These are phyloP conservation scores for Dipodomys merriami DNA, from an alignment of 2,113 vertebrate genomes.

Conservation along the genomic window DNA sequence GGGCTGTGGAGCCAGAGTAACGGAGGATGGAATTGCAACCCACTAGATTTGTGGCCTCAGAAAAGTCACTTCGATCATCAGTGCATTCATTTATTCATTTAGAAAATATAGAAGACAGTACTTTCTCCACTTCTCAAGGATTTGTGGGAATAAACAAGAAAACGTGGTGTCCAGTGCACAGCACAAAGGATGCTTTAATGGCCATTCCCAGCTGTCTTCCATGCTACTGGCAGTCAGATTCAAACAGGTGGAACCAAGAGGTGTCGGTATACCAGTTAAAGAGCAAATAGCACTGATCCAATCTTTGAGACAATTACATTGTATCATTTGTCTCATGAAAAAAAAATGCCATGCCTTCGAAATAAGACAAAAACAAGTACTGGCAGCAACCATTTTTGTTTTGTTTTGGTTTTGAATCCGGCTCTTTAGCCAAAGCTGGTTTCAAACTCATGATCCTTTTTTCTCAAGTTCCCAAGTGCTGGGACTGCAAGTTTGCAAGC, in stretches of 20 bases:
- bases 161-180: neutral
- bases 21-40: neutral
- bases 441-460: no score
- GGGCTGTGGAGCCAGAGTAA: neutral
- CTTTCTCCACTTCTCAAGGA: neutral
- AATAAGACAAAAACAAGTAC: slow-evolving; percentile 10
- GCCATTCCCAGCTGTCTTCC: slow-evolving; percentile 8
- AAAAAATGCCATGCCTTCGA: neutral
- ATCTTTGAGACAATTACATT: slow-evolving; percentile 18
- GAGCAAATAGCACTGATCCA: neutral
- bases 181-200: neutral
- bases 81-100: neutral
- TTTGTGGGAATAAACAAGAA: slow-evolving; percentile 18
- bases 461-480: no score
- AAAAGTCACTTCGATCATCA: slow-evolving; percentile 35
- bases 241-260: neutral
- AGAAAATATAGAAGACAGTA: neutral
- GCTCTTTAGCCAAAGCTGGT: no score
- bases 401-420: no score
- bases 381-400: no score
- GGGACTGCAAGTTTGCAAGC: no score
- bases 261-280: slow-evolving; percentile 8
- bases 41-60: neutral
- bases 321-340: neutral
- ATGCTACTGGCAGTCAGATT: slow-evolving; percentile 7